Evolutionary conservation across 2,113 vertebrate species (phyloP).

Genomic region (Scortum barcoo): DNA sequence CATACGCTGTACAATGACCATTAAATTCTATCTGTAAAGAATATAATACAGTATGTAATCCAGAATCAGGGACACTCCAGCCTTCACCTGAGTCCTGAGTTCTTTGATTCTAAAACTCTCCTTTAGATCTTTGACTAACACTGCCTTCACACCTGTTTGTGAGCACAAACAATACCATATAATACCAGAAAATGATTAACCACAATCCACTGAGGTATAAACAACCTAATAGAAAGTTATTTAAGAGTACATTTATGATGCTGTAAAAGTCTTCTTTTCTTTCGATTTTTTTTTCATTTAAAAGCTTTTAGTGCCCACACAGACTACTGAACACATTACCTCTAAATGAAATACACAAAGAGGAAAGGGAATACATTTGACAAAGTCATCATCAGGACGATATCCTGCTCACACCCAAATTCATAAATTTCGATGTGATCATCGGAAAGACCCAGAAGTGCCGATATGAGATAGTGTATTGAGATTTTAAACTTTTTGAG

Average conservation of each 20-base stretch:
- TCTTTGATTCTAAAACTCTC: not conserved
- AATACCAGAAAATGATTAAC: not conserved
- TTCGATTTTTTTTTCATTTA: not conserved
- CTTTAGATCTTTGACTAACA: not conserved
- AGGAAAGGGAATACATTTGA: not conserved
- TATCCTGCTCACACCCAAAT: not conserved
- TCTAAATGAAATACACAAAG: not conserved
- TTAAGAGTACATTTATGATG: not conserved
- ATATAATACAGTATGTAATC: not conserved
- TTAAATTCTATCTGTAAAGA: not conserved
- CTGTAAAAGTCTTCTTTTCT: not conserved
- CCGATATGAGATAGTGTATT: not conserved
- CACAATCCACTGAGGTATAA: not conserved
- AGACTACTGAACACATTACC: not conserved
- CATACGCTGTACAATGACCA: not conserved
- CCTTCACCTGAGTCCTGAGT: not conserved
- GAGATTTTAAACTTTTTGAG: not conserved
- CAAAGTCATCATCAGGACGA: not conserved
- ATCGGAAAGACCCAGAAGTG: not conserved
- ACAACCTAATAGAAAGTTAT: conserved; percentile 2
- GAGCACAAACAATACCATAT: not conserved
- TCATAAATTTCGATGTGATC: too few species aligned
- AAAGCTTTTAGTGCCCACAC: not conserved
- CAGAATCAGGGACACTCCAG: not conserved
- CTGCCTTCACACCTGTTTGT: not conserved